Base-by-base conservation (phyloP, 2,888 invertebrate species). In the Panzeria rudis region DNA sequence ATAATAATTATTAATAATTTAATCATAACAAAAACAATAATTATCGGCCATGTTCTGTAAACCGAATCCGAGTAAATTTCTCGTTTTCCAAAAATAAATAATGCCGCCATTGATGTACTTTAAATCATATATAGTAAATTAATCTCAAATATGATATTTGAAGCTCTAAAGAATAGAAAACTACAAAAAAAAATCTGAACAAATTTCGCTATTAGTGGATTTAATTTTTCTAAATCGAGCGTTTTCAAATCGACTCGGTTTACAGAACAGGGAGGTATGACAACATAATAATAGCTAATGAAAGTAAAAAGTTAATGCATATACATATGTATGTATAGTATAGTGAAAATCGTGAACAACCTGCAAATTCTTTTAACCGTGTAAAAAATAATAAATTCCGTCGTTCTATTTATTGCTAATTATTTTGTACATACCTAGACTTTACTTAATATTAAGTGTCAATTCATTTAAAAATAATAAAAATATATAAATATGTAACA, bases 391-490 rank as follows among this genome's bases (percentile, higher is more conserved):
- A 44, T 44, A 44, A 44, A 44, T 44, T 44, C 35, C 35, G 35
- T 5, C 1, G 5, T 59, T 29, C 29, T 29, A 29, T 54, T 54
- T 17, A 59, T 17, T 8, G 17, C n/a, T 20, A 23, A 38, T 29
- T 54, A 71, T 47, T 23, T 54, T 56, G 69, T 71, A 56, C 13
- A 71, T 71, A 71, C 41, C 41, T 41, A 71, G 23, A 41, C 50
- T n/a, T n/a, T n/a, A n/a, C n/a, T 50, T 50, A 68, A 8, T 35
- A 52, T 38, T 35, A 69, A 54, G 52, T 54, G 7, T 9, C 11
- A n/a, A 38, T 41, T 25, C 15, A 38, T 25, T 25, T 25, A 29
- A 56, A 44, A 44, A 35, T 15, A 23, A 32, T 25, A 25, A 17
- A 9, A 2, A 47, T 50, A 32, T 13, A 59, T 35, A 17, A 15